phyloP scores from a whole-genome alignment of 92 coral and sea anemone genomes.

The Hydrozoanthus gracilis region DNA sequence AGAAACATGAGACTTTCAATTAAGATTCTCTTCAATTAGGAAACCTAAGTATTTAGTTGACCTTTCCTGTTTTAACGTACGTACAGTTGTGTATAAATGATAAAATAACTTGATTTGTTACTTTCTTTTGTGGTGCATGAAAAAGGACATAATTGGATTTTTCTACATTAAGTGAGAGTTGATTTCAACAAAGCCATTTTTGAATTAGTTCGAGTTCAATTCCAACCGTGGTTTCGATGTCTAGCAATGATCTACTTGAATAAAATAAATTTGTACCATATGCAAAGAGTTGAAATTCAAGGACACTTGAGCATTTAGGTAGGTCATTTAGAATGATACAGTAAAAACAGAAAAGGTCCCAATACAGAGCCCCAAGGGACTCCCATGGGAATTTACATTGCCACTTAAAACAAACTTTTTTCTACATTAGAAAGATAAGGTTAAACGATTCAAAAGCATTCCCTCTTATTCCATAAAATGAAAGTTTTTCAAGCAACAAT shows the following conservation, averaged over 20 bases:
- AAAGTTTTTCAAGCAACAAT: slow-evolving; percentile 56
- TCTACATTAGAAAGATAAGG: slow-evolving; percentile 63
- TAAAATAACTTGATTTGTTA: slow-evolving; percentile 3
- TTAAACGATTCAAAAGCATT: slow-evolving; percentile 58
- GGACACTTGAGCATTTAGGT: slow-evolving; percentile 24
- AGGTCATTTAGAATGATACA: slow-evolving; percentile 58
- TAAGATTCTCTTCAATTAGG: no score
- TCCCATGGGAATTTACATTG: slow-evolving; percentile 58
- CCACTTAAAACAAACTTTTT: slow-evolving; percentile 64
- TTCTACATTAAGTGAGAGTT: slow-evolving; percentile 46
- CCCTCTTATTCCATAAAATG: slow-evolving; percentile 64
- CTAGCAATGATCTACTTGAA: slow-evolving; percentile 4
- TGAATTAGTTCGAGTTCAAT: slow-evolving; percentile 15
- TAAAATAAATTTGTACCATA: slow-evolving; percentile 60
- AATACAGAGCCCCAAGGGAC: slow-evolving; percentile 66
- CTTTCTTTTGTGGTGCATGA: slow-evolving; percentile 43
- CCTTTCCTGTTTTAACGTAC: neutral
- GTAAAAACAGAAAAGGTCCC: slow-evolving; percentile 56
- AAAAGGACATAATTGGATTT: slow-evolving; percentile 51
- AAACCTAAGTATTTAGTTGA: neutral
- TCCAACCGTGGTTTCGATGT: slow-evolving; percentile 17
- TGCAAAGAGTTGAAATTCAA: slow-evolving; percentile 68
- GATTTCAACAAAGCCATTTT: slow-evolving; percentile 36
- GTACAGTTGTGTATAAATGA: slow-evolving; percentile 2
- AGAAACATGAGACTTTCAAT: no score